phyloP scores from a whole-genome alignment of 2,797 vertebrate species.

The Acanthurus tractus region DNA sequence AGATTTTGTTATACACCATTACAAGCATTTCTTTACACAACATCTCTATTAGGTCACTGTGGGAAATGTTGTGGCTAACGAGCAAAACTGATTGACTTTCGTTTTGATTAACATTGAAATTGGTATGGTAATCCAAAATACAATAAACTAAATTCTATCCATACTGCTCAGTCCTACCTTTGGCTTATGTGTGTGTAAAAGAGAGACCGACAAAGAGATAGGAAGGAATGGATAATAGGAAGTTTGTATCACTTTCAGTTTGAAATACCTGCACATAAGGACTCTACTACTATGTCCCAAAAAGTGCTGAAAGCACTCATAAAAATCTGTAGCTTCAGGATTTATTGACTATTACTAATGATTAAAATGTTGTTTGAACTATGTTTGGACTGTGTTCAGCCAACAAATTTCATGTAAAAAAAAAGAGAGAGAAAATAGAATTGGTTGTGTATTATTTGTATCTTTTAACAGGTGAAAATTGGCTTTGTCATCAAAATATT shows the following conservation, averaged over 20 bases:
- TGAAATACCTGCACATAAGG: conserved; percentile 9
- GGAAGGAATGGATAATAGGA: not conserved
- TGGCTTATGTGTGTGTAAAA: not conserved
- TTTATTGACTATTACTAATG: not conserved
- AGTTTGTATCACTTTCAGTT: conserved; percentile 19
- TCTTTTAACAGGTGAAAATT: not conserved
- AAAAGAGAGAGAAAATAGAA: not conserved
- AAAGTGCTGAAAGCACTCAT: conserved; percentile 11
- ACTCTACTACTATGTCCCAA: not conserved
- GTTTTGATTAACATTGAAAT: too few relatives aligned
- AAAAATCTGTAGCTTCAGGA: conserved; percentile 4
- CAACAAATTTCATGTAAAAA: not conserved
- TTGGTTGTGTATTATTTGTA: not conserved
- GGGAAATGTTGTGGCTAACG: not conserved
- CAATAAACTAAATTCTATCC: not conserved
- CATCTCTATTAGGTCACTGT: not conserved
- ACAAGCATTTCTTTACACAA: not conserved
- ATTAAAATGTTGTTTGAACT: not conserved
- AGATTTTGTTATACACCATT: not conserved
- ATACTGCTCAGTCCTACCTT: not conserved
- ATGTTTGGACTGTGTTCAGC: not conserved
- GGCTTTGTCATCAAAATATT: not conserved
- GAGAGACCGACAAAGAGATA: not conserved
- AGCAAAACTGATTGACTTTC: not conserved
- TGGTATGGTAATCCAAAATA: not conserved